These are phyloP conservation scores for Delphinapterus leucas DNA, from an alignment of 2,113 vertebrate genomes.

Conservation along the genomic window DNA sequence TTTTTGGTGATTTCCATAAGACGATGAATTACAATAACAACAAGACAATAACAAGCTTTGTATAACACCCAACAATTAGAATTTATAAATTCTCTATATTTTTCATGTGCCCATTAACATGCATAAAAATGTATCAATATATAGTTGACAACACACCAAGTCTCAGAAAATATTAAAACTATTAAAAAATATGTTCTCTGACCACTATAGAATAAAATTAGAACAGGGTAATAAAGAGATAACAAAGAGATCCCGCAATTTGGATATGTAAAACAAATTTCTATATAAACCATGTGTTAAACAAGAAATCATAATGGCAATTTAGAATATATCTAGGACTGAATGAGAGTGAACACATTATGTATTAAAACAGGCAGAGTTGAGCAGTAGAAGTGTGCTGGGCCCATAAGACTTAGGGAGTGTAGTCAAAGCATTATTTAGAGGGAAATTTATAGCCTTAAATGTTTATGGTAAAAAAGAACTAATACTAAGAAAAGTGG, in stretches of 20 bases:
- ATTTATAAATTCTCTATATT: neutral
- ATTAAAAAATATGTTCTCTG: neutral
- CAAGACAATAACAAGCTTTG: neutral
- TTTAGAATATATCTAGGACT: neutral
- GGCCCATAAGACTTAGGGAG: neutral
- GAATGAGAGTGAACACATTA: neutral
- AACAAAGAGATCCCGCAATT: neutral
- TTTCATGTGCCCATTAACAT: neutral
- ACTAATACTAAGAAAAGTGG: neutral
- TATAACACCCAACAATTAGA: neutral
- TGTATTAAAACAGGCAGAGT: neutral
- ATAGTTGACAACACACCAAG: neutral
- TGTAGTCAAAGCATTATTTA: neutral
- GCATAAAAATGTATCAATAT: neutral
- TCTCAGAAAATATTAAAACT: neutral
- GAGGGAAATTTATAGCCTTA: neutral
- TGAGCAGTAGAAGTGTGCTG: too few relatives aligned
- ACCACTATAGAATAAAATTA: neutral
- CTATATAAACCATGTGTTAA: neutral
- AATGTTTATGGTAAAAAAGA: neutral
- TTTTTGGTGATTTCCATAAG: neutral
- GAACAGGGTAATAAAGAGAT: neutral
- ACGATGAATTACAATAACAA: neutral
- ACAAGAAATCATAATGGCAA: neutral
- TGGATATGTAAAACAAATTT: neutral